Conservation (phyloP, 2,113 vertebrate genomes). For the Thermophis baileyi region DNA sequence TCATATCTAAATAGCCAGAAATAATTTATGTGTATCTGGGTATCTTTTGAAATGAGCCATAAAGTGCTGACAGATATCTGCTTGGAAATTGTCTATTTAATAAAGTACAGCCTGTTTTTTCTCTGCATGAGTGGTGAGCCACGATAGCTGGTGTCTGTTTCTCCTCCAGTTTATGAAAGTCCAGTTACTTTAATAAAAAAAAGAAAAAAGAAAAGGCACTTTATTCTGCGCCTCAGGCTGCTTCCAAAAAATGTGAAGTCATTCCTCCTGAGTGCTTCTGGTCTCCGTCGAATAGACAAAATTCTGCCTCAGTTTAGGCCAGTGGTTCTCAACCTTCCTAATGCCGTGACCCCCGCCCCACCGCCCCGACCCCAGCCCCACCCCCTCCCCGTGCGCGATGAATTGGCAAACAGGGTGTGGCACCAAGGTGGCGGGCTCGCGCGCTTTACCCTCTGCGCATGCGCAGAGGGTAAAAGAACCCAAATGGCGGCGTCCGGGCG, state of each 20-base stretch:
- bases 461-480: no score
- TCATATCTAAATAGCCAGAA: not conserved
- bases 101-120: slow-evolving; percentile 36
- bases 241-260: not conserved
- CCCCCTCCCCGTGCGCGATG: no score
- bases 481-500: no score
- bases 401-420: no score
- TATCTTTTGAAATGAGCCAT: not conserved
- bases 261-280: fast-evolving
- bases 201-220: not conserved
- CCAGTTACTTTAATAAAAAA: not conserved
- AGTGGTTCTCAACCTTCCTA: no score
- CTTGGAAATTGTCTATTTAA: slow-evolving; percentile 1
- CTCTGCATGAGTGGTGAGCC: slow-evolving; percentile 30
- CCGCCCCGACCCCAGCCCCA: no score
- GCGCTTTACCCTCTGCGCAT: no score
- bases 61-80: fast-evolving
- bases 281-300: fast-evolving
- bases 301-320: not conserved
- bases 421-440: no score
- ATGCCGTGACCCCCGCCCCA: no score
- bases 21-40: not conserved
- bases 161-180: slow-evolving; percentile 7
- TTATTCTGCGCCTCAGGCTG: not conserved
- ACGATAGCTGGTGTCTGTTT: not conserved